Base-by-base conservation (phyloP, 2,888 invertebrate genomes). In the Altica lythri region DNA sequence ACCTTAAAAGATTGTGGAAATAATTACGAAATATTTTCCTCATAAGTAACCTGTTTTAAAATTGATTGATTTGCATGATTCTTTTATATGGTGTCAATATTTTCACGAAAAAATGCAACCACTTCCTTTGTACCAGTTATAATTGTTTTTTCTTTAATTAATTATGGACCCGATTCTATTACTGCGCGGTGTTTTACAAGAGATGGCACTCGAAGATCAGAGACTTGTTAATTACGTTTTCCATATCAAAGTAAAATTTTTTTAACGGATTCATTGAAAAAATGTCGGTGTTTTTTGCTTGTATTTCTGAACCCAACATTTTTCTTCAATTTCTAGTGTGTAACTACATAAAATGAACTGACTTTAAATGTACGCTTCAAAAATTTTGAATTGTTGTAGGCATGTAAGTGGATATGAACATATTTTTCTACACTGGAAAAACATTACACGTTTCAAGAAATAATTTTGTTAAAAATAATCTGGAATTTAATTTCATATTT, bases 371-470 rank as follows among this genome's bases (percentile, higher is more conserved):
- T 68, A 65, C 68, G 67, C 68, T 64, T 62, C 67, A 67, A 60
- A 64, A 68, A 66, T 57, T 66, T 61, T 62, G 66, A 66, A 68
- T 69, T 66, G 65, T 66, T 64, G n/a, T n/a, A n/a, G n/a, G 68
- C 63, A 62, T 67, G 60, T 40, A 47, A 55, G 56, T 63, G 50
- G 61, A 67, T 48, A 27, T 12, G 13, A 47, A 16, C 37, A 22
- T 8, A 22, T 4, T 12, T 19, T 18, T 22, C 8, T 16, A 34
- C 34, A 34, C 14, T 34, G 34, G 16, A 9, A 34, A n/a, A n/a
- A n/a, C n/a, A n/a, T n/a, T n/a, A n/a, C n/a, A n/a, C n/a, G n/a
- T n/a, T n/a, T n/a, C n/a, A n/a, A n/a, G n/a, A n/a, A n/a, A n/a
- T n/a, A n/a, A n/a, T n/a, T n/a, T n/a, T n/a, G n/a, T n/a, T n/a